These are phyloP conservation scores for Grallaria varia DNA, from an alignment of 2,113 vertebrate species.

Conservation along the genomic window DNA sequence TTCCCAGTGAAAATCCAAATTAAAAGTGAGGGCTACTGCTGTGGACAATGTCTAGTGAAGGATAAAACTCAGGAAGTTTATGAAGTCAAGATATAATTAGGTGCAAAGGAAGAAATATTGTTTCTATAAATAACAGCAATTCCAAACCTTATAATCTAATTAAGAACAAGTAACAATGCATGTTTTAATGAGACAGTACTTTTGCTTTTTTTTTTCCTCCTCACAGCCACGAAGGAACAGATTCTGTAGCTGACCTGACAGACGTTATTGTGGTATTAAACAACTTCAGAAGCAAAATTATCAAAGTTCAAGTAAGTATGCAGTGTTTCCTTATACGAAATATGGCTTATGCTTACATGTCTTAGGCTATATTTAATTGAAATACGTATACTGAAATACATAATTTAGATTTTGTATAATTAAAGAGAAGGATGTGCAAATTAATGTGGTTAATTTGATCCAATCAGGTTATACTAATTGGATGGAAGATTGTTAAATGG, in stretches of 20 bases:
- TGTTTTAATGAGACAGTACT: background rate
- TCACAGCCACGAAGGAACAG: constrained; percentile 88
- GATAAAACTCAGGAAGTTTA: background rate
- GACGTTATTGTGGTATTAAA: constrained; percentile 86
- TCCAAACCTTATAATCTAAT: background rate
- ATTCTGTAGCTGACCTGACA: constrained; percentile 78
- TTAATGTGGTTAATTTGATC: background rate
- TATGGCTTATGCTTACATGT: background rate
- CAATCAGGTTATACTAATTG: background rate
- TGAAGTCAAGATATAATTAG: background rate
- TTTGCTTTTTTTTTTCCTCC: background rate
- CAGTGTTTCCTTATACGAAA: background rate
- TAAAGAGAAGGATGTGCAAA: background rate
- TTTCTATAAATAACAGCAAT: background rate
- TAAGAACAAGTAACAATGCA: background rate
- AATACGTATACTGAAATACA: background rate
- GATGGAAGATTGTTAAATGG: background rate
- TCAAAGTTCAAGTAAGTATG: constrained; percentile 89
- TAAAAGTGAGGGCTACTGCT: background rate
- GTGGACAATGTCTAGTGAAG: background rate
- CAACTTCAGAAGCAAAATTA: constrained; percentile 94
- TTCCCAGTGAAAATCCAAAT: background rate
- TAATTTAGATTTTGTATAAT: background rate
- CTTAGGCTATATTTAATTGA: background rate
- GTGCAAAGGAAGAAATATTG: background rate